Percentiles rank a stretch among this genome's conserved stretches.
These are phyloP conservation scores for Archaeoteleia sp. DNA, from an alignment of 2,888 invertebrate genomes.

Conservation along the genomic window DNA sequence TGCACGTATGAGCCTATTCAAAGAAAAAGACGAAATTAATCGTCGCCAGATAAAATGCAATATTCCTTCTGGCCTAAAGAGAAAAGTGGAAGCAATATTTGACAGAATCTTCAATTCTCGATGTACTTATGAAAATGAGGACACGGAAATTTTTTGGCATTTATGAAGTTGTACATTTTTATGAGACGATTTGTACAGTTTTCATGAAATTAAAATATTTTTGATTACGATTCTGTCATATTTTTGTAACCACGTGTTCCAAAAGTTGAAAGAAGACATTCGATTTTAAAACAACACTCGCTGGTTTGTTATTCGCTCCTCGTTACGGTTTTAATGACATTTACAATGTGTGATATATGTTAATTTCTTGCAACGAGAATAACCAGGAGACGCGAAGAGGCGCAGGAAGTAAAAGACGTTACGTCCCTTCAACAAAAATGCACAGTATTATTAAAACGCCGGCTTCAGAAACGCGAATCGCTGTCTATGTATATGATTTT, in stretches of 20 bases:
- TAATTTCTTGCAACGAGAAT: conserved; percentile 35
- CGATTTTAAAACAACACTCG: conserved; percentile 22
- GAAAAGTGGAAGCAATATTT: conserved; percentile 3
- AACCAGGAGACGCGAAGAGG: conserved; percentile 13
- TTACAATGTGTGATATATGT: conserved; percentile 45
- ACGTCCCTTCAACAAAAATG: conserved; percentile 28
- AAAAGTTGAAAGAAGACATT: conserved; percentile 12
- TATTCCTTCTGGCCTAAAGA: not conserved
- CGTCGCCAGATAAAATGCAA: too few species aligned
- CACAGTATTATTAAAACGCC: conserved; percentile 49
- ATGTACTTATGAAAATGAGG: not conserved
- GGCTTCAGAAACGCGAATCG: conserved; percentile 38
- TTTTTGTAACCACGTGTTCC: conserved; percentile 34
- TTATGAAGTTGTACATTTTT: conserved; percentile 41
- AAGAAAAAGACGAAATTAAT: not conserved
- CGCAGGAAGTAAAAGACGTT: conserved; percentile 14
- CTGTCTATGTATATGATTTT: conserved; percentile 4
- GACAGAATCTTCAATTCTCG: not conserved
- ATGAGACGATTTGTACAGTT: conserved; percentile 36
- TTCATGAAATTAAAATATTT: conserved; percentile 35
- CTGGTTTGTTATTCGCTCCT: too few species aligned
- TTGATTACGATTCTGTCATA: conserved; percentile 29
- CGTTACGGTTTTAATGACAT: conserved; percentile 27
- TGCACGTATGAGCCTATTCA: conserved; percentile 10
- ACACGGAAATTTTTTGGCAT: conserved; percentile 35